Conservation (phyloP, 1,140 invertebrate genomes). For the Pectinophora gossypiella region DNA sequence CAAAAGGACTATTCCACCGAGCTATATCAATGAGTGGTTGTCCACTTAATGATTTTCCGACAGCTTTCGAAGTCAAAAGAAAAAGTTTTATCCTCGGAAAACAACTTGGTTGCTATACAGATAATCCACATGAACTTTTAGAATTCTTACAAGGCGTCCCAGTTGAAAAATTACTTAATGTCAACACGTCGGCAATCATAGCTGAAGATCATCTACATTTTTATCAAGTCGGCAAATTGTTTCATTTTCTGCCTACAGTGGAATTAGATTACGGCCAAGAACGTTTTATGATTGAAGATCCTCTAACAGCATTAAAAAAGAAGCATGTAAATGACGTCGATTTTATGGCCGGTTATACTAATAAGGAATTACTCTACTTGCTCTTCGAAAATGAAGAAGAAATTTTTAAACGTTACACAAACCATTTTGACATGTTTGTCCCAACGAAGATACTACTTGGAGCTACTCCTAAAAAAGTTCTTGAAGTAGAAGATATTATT, state of each 20-base stretch:
- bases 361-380: constrained; percentile 68
- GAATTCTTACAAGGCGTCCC: constrained; percentile 66
- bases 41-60: constrained; percentile 16
- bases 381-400: no score
- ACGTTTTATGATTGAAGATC: constrained; percentile 47
- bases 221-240: constrained; percentile 43
- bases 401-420: no score
- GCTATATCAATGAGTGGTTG: constrained; percentile 34
- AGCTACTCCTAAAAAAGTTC: constrained; percentile 21
- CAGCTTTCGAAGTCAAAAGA: constrained; percentile 15
- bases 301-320: constrained; percentile 37
- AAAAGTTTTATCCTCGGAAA: constrained; percentile 41
- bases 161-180: constrained; percentile 46
- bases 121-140: constrained; percentile 49
- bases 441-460: constrained; percentile 26
- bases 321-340: constrained; percentile 75
- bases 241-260: constrained; percentile 47
- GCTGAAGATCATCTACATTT: constrained; percentile 26
- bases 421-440: constrained; percentile 31
- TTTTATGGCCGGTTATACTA: constrained; percentile 76
- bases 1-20: constrained; percentile 72
- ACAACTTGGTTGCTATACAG: constrained; percentile 42
- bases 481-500: constrained; percentile 48
- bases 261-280: constrained; percentile 56
- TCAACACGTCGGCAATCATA: constrained; percentile 24